Evolutionary conservation across 1,140 invertebrate genomes (phyloP).

Genomic region (Drosophila micromelanica): DNA sequence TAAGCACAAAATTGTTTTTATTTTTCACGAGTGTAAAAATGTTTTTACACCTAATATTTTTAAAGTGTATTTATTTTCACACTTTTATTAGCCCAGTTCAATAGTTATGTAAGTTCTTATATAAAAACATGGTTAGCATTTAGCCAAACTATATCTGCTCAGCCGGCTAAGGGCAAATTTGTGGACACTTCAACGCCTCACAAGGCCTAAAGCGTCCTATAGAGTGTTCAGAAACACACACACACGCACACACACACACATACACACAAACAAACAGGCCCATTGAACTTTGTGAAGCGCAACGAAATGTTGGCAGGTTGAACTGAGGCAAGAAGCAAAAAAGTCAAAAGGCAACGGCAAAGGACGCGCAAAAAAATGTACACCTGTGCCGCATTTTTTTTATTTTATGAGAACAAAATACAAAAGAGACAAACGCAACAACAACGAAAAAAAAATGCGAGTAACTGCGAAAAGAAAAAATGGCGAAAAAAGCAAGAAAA

Average conservation of each 20-base stretch:
- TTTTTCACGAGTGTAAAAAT: no score
- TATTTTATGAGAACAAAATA: slow-evolving; percentile 45
- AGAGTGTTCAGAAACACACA: slow-evolving; percentile 15
- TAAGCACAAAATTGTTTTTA: no score
- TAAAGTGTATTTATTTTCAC: no score
- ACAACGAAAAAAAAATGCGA: slow-evolving; percentile 44
- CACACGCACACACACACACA: slow-evolving; percentile 16
- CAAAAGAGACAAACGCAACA: slow-evolving; percentile 59
- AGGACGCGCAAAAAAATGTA: slow-evolving; percentile 77
- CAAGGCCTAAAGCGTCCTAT: slow-evolving; percentile 24
- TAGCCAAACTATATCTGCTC: not conserved
- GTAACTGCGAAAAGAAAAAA: slow-evolving; percentile 59
- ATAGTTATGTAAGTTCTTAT: not conserved
- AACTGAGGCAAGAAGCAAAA: slow-evolving; percentile 37
- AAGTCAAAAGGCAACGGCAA: slow-evolving; percentile 55
- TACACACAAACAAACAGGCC: slow-evolving; percentile 42
- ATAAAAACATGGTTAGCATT: not conserved
- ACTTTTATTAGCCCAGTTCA: no score
- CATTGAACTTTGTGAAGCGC: slow-evolving; percentile 81
- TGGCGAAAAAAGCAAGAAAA: slow-evolving; percentile 78
- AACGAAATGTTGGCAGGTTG: slow-evolving; percentile 73
- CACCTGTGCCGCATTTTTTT: slow-evolving; percentile 70
- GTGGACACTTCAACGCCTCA: slow-evolving; percentile 64
- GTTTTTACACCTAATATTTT: no score
- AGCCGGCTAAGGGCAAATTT: slow-evolving; percentile 38